phyloP scores from a whole-genome alignment of 92 coral and sea anemone genomes.

The Zoanthus gigantus region DNA sequence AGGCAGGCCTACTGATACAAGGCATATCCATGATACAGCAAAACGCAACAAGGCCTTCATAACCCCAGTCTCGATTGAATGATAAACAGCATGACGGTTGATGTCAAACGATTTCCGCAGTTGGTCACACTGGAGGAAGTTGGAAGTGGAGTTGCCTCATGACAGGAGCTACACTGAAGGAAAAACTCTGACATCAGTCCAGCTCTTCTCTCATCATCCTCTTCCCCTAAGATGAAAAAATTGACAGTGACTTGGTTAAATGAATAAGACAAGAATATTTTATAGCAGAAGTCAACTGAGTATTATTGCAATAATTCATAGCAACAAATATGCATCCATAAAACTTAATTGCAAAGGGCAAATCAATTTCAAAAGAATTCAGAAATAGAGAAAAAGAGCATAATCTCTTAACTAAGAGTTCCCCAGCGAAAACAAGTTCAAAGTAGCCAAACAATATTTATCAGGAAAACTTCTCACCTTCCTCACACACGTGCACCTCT shows the following conservation, averaged over 20 bases:
- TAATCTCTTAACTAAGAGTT: constrained; percentile 12
- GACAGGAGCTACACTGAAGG: constrained; percentile 2
- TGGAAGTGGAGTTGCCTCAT: not conserved
- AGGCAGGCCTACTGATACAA: constrained; percentile 40
- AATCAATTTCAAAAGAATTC: too few species aligned
- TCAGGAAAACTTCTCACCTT: constrained; percentile 47
- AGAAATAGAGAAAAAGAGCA: not conserved
- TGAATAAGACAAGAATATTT: not conserved
- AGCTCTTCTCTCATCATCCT: not conserved
- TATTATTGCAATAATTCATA: too few species aligned
- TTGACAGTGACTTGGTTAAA: not conserved
- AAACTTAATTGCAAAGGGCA: too few species aligned
- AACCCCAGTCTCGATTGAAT: constrained; percentile 58
- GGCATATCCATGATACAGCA: constrained; percentile 35
- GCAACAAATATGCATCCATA: too few species aligned
- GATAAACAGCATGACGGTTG: constrained; percentile 46
- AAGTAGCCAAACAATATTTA: too few species aligned
- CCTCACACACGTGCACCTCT: constrained; percentile 51
- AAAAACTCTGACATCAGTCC: constrained; percentile 31
- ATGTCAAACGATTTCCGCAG: constrained; percentile 30
- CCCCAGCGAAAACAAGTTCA: constrained; percentile 7
- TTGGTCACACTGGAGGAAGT: not conserved
- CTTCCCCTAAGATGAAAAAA: not conserved
- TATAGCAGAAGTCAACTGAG: too few species aligned
- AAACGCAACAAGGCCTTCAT: constrained; percentile 55